phyloP scores from a whole-genome alignment of 2,113 vertebrate genomes.

The Halichoeres trimaculatus region DNA sequence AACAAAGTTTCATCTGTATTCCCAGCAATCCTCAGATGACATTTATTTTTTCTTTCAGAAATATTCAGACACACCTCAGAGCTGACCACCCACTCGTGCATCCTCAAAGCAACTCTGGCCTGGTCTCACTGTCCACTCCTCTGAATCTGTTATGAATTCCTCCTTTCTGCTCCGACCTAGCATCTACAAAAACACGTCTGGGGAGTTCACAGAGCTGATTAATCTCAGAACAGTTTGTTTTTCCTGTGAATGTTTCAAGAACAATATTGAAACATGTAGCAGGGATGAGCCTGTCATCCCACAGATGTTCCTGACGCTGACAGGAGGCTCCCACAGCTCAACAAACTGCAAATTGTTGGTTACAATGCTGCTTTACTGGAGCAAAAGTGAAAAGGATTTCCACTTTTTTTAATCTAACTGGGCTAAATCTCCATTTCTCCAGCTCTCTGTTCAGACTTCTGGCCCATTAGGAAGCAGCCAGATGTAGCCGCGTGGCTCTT shows the following conservation, averaged over 20 bases:
- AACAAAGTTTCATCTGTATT: background rate
- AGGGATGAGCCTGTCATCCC: constrained; percentile 25
- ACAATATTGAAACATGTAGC: constrained; percentile 39
- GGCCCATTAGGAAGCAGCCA: constrained; percentile 46
- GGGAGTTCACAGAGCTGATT: constrained; percentile 1
- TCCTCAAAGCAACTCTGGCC: background rate
- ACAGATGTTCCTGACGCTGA: constrained; percentile 32
- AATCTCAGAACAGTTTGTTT: constrained; percentile 2
- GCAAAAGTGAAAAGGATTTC: constrained; percentile 1
- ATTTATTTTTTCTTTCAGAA: background rate
- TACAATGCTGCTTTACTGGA: background rate
- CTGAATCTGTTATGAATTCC: constrained; percentile 17
- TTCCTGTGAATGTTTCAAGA: constrained; percentile 45
- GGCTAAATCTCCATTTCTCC: constrained; percentile 25
- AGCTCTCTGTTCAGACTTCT: constrained; percentile 18
- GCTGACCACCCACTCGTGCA: constrained; percentile 21
- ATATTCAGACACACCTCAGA: constrained; percentile 51
- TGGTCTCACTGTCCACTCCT: constrained; percentile 25
- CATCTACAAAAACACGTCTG: constrained; percentile 5
- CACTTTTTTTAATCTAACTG: background rate
- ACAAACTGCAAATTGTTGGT: constrained; percentile 9
- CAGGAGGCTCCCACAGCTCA: constrained; percentile 6
- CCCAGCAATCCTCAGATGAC: background rate
- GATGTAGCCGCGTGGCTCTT: constrained; percentile 42
- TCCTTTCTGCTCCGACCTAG: background rate